These are phyloP conservation scores for Babyrousa celebensis DNA, from an alignment of 2,797 vertebrate species.

Conservation along the genomic window DNA sequence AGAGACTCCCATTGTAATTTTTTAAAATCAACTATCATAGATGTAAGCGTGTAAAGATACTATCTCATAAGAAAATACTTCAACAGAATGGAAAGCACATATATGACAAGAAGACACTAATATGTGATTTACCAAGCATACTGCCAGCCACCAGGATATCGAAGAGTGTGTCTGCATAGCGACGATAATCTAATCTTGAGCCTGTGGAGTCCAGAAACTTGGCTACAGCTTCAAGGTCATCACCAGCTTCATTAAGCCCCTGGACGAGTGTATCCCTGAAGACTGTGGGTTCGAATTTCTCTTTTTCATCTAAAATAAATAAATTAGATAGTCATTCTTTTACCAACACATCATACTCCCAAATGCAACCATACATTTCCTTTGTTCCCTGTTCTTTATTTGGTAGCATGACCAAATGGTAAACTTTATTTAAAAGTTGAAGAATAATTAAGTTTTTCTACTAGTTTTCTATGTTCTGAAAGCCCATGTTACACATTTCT, in stretches of 20 bases:
- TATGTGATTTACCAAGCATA: conserved; percentile 94
- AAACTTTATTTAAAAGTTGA: neutral
- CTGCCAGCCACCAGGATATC: conserved; percentile 97
- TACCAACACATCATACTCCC: neutral
- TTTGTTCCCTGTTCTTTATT: neutral
- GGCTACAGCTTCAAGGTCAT: conserved; percentile 96
- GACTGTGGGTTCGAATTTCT: conserved; percentile 98
- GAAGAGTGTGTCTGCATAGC: conserved; percentile 97
- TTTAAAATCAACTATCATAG: neutral
- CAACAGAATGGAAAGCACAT: neutral
- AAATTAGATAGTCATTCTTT: neutral
- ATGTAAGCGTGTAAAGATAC: conserved; percentile 2
- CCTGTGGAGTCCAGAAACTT: conserved; percentile 96
- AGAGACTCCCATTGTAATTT: neutral
- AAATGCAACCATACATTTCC: neutral
- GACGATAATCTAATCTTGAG: conserved; percentile 96
- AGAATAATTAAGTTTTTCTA: conserved; percentile 43
- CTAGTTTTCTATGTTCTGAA: conserved; percentile 52
- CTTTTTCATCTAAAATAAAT: conserved; percentile 95
- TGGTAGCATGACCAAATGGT: neutral
- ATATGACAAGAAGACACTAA: neutral
- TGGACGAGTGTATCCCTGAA: conserved; percentile 96
- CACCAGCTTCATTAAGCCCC: conserved; percentile 96
- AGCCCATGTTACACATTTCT: neutral
- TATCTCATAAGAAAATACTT: neutral